Evolutionary conservation across 2,113 vertebrate genomes (phyloP), one percentile per base, ranked within the genome.

Genomic region (Oncorhynchus mykiss): DNA sequence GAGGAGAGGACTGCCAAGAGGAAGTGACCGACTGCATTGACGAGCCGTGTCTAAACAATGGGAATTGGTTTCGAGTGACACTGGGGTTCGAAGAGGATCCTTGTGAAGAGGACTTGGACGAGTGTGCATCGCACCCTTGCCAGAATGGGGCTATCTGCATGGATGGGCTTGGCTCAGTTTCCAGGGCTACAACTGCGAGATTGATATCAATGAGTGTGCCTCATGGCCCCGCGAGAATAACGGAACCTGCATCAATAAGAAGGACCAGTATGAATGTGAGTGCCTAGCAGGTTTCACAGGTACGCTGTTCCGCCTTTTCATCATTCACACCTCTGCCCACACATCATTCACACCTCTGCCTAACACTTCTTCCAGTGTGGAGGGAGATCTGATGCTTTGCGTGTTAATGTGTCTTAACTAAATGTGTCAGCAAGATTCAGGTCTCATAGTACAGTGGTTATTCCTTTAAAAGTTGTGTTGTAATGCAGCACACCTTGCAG

Each of bases 181-280:
- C 87, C 97, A 99, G 80, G 97, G 97, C 9, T 87, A 93, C 68
- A 92, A 86, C 90, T 99, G 97, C 60, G 96, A 99, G 65, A 95
- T 99, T 31, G 97, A 99, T 91, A 99, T 99, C 75, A 95, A 99
- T 1, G 97, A 99, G 87, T 99, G 97, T n/a, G 97, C 96, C 22
- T 24, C 22, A 24, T 24, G 22, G 22, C 22, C 22, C 22, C 22
- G 22, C 22, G 22, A 24, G 22, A 24, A 24, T 24, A 24, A 24
- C 0, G 94, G 89, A 80, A 96, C 95, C 78, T 99, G 97, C 86
- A 91, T 84, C 78, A 99, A 99, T 54, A 90, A 93, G 86, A 96
- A 95, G 71, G 97, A 99, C 87, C 95, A 48, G 75, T 99, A 95
- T 1, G 14, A 89, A 76, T 24, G 97, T 80, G 83, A 78, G 48